Evolutionary conservation across 2,113 vertebrate species (phyloP), one percentile per base, ranked within the genome.

Genomic region (Trematocara marginatum): DNA sequence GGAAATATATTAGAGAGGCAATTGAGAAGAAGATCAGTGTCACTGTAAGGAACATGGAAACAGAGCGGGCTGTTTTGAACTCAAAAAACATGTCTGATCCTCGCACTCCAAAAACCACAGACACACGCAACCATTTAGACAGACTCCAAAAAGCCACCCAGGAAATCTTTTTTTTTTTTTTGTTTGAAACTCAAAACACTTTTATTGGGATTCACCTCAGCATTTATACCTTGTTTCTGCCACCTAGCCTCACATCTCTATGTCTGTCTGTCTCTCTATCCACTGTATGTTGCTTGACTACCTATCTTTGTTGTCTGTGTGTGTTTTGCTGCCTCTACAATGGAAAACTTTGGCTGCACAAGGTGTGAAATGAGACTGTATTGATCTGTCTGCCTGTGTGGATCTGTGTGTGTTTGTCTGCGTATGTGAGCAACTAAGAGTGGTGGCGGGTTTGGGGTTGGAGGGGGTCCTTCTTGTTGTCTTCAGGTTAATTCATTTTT

Each of bases 301-400:
- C 86, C 90, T 78, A 9, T 69, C 49, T 89, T 82, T 69, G 84
- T 74, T 81, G 66, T 59, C 51, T 66, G 69, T 74, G 66, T 85
- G 61, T 86, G 81, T 89, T 88, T 86, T 82, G 78, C 71, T 82
- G 78, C 88, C 83, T 71, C 57, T 86, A 76, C 81, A 83, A 76
- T 71, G 59, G 79, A 89, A 76, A 93, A 94, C 80, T 86, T 89
- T 52, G 90, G 87, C 83, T 90, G 84, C 90, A 89, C 92, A 80
- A 89, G 88, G 92, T 93, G 92, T 95, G 91, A 94, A 94, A 94
- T 93, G 91, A 94, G 91, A 88, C 78, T 47, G 12, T 92, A 95
- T 95, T 87, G 94, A 95, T 94, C 89, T 8, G 85, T 90, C 84
- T 91, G 87, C 47, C 47, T 40, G 61, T 49, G 85, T 82, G 83